Percentiles rank a stretch among this genome's conserved stretches.
phyloP scores from a whole-genome alignment of 2,888 invertebrate species.

The Subacronicta megacephala region DNA sequence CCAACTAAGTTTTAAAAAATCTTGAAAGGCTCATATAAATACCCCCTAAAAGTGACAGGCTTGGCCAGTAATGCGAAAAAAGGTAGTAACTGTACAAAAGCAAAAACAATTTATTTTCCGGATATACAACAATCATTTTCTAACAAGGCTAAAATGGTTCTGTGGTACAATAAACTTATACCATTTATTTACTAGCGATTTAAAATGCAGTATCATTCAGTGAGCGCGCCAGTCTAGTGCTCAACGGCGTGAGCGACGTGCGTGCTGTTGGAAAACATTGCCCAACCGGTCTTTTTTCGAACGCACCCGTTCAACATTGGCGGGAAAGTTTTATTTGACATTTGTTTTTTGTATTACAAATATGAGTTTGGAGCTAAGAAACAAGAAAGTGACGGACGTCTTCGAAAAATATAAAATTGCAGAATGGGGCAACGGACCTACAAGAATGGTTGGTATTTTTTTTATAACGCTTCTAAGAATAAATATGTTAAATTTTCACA shows the following conservation, averaged over 20 bases:
- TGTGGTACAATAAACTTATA: slow-evolving; percentile 57
- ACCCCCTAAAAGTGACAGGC: slow-evolving; percentile 37
- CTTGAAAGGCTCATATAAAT: slow-evolving; percentile 30
- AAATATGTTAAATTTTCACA: slow-evolving; percentile 15
- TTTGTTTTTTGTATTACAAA: slow-evolving; percentile 56
- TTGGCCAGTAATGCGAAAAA: slow-evolving; percentile 31
- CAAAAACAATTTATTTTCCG: slow-evolving; percentile 50
- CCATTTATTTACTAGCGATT: slow-evolving; percentile 66
- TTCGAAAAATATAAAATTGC: slow-evolving; percentile 84
- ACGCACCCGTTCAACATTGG: slow-evolving; percentile 64
- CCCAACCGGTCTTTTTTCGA: slow-evolving; percentile 55
- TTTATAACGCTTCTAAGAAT: slow-evolving; percentile 41
- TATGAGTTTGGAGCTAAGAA: slow-evolving; percentile 85
- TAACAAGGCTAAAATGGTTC: slow-evolving; percentile 58
- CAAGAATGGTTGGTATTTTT: slow-evolving; percentile 71
- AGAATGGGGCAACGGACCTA: slow-evolving; percentile 78
- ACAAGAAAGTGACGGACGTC: slow-evolving; percentile 82
- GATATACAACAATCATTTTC: slow-evolving; percentile 52
- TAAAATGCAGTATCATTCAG: slow-evolving; percentile 66
- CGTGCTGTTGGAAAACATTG: slow-evolving; percentile 66
- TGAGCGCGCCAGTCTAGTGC: slow-evolving; percentile 71
- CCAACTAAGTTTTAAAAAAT: slow-evolving; percentile 25
- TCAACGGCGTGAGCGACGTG: slow-evolving; percentile 71
- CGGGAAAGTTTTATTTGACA: slow-evolving; percentile 73
- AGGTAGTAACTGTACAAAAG: slow-evolving; percentile 27